Evolutionary conservation across 2,797 vertebrate genomes (phyloP), one percentile per base, ranked within the genome.

Genomic region (Pangasius djambal): DNA sequence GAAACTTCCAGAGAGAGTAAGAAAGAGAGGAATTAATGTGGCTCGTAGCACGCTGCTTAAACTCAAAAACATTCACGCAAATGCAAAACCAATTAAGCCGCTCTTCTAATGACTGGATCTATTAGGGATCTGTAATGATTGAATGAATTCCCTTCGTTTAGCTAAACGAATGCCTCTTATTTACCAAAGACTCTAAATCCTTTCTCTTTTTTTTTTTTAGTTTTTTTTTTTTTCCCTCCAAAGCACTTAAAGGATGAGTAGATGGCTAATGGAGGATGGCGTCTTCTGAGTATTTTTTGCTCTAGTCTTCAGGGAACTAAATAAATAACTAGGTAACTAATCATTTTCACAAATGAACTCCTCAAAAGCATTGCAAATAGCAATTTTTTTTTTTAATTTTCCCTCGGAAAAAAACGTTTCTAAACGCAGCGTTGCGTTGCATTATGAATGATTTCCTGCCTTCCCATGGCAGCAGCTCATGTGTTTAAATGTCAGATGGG

Each of bases 181-280:
- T 88, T 91, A 87, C 81, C 65, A 84, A 79, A 81, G 52, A 85
- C 69, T 91, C 61, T 85, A 86, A 79, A 87, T 79, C 34, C 57
- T 67, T 65, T 22, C 75, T 57, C 70, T 69, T 34, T 85, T 34
- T 16, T 18, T 6, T 6, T 34, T 34, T 34, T 65, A 4, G n/a
- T 34, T 4, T 31, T 16, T 18, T 3, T 70, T 70, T n/a, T 82
- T 61, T 40, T 37, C 0, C 3, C 25, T 40, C 22, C 40, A 84
- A 87, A 83, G 28, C 59, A 31, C 87, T 90, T 87, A 70, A 70
- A 90, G 90, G 88, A 91, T 91, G 88, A 90, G 88, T 79, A 87
- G 79, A 74, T 88, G 13, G 61, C 83, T 89, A 90, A 90, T 87
- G 88, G 81, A 83, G 85, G 81, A 70, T 75, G 57, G 50, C 28